Evolutionary conservation across 2,113 vertebrate genomes (phyloP), one percentile per base, ranked within the genome.

Genomic region (Boulengeromyrus knoepffleri): DNA sequence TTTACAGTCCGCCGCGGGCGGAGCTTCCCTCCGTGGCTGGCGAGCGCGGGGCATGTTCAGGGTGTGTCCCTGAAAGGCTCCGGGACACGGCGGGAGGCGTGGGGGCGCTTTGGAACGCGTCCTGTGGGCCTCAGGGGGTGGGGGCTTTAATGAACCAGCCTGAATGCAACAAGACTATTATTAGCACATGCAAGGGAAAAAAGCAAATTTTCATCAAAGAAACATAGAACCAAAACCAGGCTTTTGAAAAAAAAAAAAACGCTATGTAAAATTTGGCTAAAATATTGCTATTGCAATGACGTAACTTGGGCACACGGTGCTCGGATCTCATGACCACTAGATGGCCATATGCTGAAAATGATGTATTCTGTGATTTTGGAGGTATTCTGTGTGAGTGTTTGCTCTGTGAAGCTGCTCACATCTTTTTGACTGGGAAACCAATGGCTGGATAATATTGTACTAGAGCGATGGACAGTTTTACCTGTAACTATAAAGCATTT

Each of bases 331-430:
- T 80, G 36, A 80, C 74, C 74, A 80, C 74, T 80, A 80, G 74
- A 80, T 80, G 74, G 74, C 74, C 74, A 39, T 80, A 19, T 80
- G 74, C 74, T 80, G 74, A 80, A 42, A 80, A 80, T 80, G 74
- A 42, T 13, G 31, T 80, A 42, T 42, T 74, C 74, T 80, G 74
- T 42, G 74, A 39, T 36, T 77, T 17, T 39, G 31, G 3, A 42
- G 36, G 36, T 80, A 42, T 80, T 42, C 74, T 42, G 36, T 77
- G 70, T 74, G 70, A 74, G 70, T 10, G 74, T 80, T 36, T 80
- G 74, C 36, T 27, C 13, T 74, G 27, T 15, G 27, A 74, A 70
- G 24, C 24, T 70, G 62, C 62, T 13, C 10, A 39, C 70, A 3
- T 39, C 58, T n/a, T n/a, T 36, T 77, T 77, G 5, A 52, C 13